phyloP scores from a whole-genome alignment of 2,888 invertebrate genomes.

The Philonicus albiceps region DNA sequence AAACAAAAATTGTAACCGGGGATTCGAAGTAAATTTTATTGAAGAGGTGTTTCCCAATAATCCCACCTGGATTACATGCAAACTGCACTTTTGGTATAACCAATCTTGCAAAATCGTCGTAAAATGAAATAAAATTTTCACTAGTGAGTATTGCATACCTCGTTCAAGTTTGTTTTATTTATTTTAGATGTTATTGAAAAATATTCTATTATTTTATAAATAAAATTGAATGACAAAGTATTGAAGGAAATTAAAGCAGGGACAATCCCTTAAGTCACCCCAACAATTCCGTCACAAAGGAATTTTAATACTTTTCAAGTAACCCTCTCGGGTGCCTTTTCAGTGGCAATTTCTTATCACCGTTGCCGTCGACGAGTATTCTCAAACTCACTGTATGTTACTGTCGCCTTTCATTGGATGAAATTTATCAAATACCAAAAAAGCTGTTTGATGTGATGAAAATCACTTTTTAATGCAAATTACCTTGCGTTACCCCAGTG shows the following conservation, averaged over 20 bases:
- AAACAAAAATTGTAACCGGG: neutral
- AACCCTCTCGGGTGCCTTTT: neutral
- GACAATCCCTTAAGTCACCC: neutral
- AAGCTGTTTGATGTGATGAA: constrained; percentile 35
- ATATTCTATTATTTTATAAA: neutral
- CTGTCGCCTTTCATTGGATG: constrained; percentile 12
- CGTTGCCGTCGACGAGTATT: neutral
- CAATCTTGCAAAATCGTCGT: neutral
- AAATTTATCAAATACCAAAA: constrained; percentile 33
- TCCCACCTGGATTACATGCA: neutral
- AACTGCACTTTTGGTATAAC: neutral
- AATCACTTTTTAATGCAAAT: constrained; percentile 40
- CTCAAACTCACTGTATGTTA: neutral
- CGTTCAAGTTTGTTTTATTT: neutral
- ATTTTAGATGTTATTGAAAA: neutral
- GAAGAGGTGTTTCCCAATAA: neutral
- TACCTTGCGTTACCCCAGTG: neutral
- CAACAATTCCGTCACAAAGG: neutral
- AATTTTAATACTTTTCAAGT: neutral
- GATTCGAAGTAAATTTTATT: neutral
- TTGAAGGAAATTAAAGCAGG: neutral
- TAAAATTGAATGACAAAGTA: neutral
- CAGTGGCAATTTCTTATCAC: neutral
- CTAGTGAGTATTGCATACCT: neutral
- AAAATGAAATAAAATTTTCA: neutral